These are phyloP conservation scores for Dreissena polymorpha DNA, from an alignment of 1,140 invertebrate genomes.

Conservation along the genomic window DNA sequence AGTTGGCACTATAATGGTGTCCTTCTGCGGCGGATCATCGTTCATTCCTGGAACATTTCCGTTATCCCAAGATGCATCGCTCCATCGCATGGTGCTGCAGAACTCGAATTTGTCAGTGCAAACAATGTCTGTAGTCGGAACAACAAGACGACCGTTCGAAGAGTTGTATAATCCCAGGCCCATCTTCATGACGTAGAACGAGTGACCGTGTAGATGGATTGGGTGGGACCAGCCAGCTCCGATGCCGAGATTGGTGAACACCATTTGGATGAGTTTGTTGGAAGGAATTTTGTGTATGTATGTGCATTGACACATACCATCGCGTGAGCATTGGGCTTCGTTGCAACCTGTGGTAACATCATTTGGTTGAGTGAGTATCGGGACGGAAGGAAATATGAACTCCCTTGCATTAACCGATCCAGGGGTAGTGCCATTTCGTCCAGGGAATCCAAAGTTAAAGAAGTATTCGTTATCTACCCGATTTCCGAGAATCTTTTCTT, in stretches of 20 bases:
- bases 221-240: slow-evolving; percentile 49
- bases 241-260: slow-evolving; percentile 23
- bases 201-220: slow-evolving; percentile 41
- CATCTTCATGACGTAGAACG: no score
- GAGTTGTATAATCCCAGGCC: no score
- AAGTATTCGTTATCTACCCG: slow-evolving; percentile 21
- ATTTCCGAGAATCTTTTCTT: neutral
- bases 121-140: no score
- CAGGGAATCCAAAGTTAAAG: slow-evolving; percentile 53
- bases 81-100: slow-evolving; percentile 56
- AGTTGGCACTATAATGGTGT: slow-evolving; percentile 86
- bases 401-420: no score
- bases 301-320: no score
- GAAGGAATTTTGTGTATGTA: no score
- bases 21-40: slow-evolving; percentile 84
- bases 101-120: no score
- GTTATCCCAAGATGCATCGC: slow-evolving; percentile 51
- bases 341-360: no score
- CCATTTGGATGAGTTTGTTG: slow-evolving; percentile 17
- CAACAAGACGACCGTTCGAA: no score
- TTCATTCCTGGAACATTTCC: slow-evolving; percentile 54
- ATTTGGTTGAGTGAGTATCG: no score
- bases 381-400: no score
- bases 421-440: slow-evolving; percentile 14
- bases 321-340: no score